Evolutionary conservation across 2,113 vertebrate species (phyloP), one percentile per base, ranked within the genome.

Genomic region (Passer domesticus): DNA sequence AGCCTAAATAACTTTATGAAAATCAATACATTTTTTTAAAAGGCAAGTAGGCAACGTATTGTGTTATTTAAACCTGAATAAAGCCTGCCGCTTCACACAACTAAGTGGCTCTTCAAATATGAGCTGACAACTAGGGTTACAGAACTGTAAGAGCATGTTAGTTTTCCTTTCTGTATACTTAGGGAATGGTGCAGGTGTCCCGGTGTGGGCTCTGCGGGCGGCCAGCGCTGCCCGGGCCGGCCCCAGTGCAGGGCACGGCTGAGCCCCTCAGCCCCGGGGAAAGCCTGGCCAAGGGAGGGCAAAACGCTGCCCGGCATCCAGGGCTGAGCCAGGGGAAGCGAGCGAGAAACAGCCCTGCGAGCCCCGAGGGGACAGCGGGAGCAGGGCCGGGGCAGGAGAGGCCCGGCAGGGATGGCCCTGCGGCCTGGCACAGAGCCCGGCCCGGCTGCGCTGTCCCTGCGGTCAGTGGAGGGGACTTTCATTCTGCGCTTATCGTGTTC

Each of bases 161-260:
- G 11, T 22, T 68, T 73, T 59, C 9, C 9, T 49, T 31, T 59
- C 43, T 24, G 25, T 63, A 4, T 6, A 15, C 44, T 31, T 55
- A 13, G 1, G 1, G 16, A 35, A 2, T 0, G 4, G 6, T 14
- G 22, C 14, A 18, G 39, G 9, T 18, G 18, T 31, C 15, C 4
- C 1, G n/a, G 10, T 30, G 39, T 1, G 16, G 39, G 14, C 24
- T 2, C 44, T 50, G 15, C 3, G 14, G 1, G 22, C 2, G 1
- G 27, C 17, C 1, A 1, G 27, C 3, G 30, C 39, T n/a, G 70
- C 64, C 10, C 8, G 2, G 33, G 3, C 41, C 52, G 18, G 33
- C 1, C 41, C 33, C 66, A 66, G 13, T 27, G 3, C 70, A n/a
- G 20, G 73, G 59, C 59, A 3, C 1, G 6, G 59, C 59, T 10